Conservation (phyloP, 2,797 vertebrate species). For the Rhynchotus rufescens region DNA sequence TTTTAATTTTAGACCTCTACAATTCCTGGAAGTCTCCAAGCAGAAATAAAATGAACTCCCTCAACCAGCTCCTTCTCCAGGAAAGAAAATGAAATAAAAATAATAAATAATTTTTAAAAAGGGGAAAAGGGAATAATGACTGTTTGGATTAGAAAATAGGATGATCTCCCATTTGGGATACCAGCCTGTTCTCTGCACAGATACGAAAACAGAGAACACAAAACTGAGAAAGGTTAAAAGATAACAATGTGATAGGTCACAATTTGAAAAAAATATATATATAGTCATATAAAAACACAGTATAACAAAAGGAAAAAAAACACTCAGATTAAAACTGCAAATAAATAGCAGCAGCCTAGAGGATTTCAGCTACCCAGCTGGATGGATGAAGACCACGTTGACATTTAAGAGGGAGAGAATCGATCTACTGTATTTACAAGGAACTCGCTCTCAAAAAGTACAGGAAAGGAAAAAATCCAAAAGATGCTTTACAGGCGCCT, state of each 20-base stretch:
- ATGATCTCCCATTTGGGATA: background rate
- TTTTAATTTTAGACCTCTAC: background rate
- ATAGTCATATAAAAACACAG: background rate
- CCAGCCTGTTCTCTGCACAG: background rate
- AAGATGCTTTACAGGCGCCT: rapidly evolving
- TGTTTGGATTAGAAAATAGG: background rate
- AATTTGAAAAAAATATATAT: background rate
- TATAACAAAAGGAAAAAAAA: background rate
- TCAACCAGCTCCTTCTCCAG: background rate
- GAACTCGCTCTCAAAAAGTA: background rate
- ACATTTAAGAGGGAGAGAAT: constrained; percentile 44
- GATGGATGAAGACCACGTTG: constrained; percentile 29
- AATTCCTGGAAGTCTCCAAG: background rate
- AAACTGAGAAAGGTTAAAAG: background rate
- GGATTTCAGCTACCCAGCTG: background rate
- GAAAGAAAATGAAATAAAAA: background rate
- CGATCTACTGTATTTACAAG: constrained; percentile 16
- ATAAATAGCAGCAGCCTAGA: background rate
- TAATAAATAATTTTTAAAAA: no score
- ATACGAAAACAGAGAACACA: background rate
- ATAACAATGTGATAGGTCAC: background rate
- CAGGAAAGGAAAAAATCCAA: background rate
- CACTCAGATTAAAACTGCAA: background rate
- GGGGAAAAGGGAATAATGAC: background rate
- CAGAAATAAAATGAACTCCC: background rate